Conservation (phyloP, 2,888 invertebrate genomes). For the Neoaliturus tenellus region DNA sequence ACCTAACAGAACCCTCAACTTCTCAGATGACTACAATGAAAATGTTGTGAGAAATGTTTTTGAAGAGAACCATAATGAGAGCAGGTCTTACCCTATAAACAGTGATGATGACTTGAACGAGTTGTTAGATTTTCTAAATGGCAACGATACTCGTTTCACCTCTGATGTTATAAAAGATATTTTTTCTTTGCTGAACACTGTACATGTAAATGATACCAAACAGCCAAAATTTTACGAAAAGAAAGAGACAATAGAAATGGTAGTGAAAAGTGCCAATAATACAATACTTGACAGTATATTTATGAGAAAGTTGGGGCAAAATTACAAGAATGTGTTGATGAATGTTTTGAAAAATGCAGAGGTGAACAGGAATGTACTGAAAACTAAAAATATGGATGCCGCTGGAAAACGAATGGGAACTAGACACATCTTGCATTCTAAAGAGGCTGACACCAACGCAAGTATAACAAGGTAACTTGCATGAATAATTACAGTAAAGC, state of each 20-base stretch:
- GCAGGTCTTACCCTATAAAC: background rate
- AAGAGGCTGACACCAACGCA: background rate
- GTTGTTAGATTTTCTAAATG: background rate
- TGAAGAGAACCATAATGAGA: background rate
- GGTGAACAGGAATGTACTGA: background rate
- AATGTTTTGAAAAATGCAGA: background rate
- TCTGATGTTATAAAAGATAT: constrained; percentile 3
- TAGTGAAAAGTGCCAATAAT: background rate
- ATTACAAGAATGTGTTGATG: background rate
- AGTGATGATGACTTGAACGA: constrained; percentile 15
- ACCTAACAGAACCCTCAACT: constrained; percentile 4
- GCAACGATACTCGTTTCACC: background rate
- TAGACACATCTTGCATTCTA: background rate
- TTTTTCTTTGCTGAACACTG: background rate
- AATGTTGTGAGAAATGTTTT: background rate
- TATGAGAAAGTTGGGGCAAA: background rate
- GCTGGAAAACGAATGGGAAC: background rate
- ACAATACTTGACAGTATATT: background rate
- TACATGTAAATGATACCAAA: background rate
- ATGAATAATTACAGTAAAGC: too few relatives aligned
- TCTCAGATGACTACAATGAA: background rate
- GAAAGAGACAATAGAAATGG: background rate
- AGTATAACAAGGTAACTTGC: background rate
- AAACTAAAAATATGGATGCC: background rate
- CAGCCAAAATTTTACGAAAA: background rate